Conservation (phyloP, 2,797 vertebrate species). For the Sebastiscus albofasciatus region DNA sequence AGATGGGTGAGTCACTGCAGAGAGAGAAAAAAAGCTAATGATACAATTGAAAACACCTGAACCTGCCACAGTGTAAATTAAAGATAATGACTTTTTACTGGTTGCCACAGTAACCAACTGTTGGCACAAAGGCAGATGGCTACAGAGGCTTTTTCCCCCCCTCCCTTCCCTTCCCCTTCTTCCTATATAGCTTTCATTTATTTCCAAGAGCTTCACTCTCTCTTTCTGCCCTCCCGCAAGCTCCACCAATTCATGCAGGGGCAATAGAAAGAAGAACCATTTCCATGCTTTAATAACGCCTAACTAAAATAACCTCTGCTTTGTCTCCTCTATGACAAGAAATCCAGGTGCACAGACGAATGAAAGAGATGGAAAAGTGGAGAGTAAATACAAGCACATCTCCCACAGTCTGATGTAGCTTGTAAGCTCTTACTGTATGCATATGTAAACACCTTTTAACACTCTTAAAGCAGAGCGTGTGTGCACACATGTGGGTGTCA, state of each 20-base stretch:
- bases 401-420: neutral
- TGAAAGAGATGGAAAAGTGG: neutral
- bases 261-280: slow-evolving; percentile 21
- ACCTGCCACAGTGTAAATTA: slow-evolving; percentile 83
- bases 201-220: slow-evolving; percentile 29
- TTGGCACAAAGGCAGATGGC: slow-evolving; percentile 74
- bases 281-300: slow-evolving; percentile 37
- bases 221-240: slow-evolving; percentile 16
- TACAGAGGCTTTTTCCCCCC: slow-evolving; percentile 29
- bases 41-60: slow-evolving; percentile 83
- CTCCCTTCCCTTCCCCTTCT: slow-evolving; percentile 1
- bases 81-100: slow-evolving; percentile 81
- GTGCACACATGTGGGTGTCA: slow-evolving; percentile 27
- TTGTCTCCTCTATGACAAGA: slow-evolving; percentile 7
- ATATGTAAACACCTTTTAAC: slow-evolving; percentile 17
- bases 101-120: slow-evolving; percentile 83
- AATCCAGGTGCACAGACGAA: slow-evolving; percentile 16
- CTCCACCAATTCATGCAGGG: slow-evolving; percentile 30
- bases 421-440: neutral
- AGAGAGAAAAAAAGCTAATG: slow-evolving; percentile 55
- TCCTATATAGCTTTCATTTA: slow-evolving; percentile 43
- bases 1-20: slow-evolving; percentile 67
- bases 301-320: slow-evolving; percentile 22
- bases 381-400: neutral
- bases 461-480: slow-evolving; percentile 13